Percentiles rank a stretch among this genome's conserved stretches.
Conservation (phyloP, 2,113 vertebrate species). For the Nipponia nippon region DNA sequence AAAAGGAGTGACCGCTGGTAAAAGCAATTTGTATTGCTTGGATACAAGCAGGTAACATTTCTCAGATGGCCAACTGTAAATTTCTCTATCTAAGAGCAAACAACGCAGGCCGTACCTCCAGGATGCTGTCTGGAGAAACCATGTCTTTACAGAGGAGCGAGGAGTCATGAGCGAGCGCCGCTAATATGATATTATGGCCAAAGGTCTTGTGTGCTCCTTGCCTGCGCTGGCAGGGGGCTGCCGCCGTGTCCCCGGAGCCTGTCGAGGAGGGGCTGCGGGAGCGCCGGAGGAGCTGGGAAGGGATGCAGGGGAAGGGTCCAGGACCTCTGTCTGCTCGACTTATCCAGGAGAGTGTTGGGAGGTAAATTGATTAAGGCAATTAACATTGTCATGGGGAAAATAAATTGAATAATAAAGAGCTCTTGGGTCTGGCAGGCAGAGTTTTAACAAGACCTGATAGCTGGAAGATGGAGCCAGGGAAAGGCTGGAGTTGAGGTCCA, state of each 20-base stretch:
- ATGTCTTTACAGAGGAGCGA: not conserved
- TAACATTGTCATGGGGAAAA: not conserved
- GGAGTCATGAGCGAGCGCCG: not conserved
- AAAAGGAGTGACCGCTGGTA: not conserved
- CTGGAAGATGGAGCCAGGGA: not conserved
- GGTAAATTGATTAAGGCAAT: not conserved
- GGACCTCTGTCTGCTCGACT: not conserved
- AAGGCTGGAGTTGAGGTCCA: fast-evolving
- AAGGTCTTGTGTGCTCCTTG: slow-evolving; percentile 21
- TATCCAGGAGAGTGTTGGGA: not conserved
- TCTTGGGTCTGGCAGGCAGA: not conserved
- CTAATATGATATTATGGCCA: not conserved
- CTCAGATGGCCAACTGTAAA: slow-evolving; percentile 35
- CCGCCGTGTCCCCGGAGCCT: not conserved
- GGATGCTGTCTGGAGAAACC: slow-evolving; percentile 21
- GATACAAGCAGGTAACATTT: slow-evolving; percentile 12
- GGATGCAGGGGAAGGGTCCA: not conserved
- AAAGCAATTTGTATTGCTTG: slow-evolving; percentile 32
- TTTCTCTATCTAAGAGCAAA: slow-evolving; percentile 25
- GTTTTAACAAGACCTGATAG: not conserved
- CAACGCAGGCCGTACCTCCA: not conserved
- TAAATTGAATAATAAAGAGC: not conserved
- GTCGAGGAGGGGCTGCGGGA: not conserved
- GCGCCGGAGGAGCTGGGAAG: fast-evolving
- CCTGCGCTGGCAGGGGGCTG: not conserved